These are phyloP conservation scores for Numida meleagris DNA, from an alignment of 2,113 vertebrate genomes.

Conservation along the genomic window DNA sequence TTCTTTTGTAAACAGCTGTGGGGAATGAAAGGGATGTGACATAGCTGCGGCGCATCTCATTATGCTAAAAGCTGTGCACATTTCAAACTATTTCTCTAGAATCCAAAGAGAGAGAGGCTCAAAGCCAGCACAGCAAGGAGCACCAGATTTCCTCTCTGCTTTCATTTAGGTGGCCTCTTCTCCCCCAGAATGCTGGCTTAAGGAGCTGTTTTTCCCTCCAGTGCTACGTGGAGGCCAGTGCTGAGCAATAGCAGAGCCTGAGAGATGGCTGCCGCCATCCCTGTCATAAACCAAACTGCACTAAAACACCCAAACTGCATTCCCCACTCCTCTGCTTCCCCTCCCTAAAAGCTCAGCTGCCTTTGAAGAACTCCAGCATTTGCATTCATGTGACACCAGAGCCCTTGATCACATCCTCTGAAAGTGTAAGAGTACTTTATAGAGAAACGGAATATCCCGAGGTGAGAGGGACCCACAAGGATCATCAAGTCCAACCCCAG, in stretches of 20 bases:
- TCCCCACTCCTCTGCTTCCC: neutral
- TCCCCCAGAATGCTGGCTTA: neutral
- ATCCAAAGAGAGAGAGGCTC: neutral
- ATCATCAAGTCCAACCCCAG: neutral
- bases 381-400: neutral
- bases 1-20: slow-evolving; percentile 54
- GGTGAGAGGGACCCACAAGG: neutral
- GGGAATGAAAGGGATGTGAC: slow-evolving; percentile 42
- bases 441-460: neutral
- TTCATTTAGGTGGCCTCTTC: neutral
- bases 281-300: neutral
- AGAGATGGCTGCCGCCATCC: neutral
- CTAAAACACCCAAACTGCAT: neutral
- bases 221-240: neutral
- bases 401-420: neutral
- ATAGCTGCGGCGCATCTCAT: slow-evolving; percentile 32
- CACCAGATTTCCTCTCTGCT: neutral
- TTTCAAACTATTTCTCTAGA: slow-evolving; percentile 30
- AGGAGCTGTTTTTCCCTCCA: neutral
- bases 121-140: neutral
- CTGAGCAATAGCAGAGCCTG: neutral
- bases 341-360: neutral
- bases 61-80: neutral
- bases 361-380: neutral
- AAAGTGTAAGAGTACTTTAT: neutral